These are phyloP conservation scores for Stegodyphus mimosarum DNA, from an alignment of 1,140 invertebrate genomes.

Conservation along the genomic window DNA sequence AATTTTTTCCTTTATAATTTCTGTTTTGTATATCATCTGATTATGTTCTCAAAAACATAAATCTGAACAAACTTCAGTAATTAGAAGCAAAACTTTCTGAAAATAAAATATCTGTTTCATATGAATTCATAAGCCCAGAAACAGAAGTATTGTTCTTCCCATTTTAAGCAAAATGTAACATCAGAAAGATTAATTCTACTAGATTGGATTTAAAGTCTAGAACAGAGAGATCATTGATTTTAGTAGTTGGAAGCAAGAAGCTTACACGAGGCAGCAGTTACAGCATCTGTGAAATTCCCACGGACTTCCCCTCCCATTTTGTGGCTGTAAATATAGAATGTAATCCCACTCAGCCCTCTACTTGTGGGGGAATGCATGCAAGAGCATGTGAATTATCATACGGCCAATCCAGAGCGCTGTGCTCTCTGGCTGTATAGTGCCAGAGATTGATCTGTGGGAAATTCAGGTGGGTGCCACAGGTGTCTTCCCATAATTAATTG, in stretches of 20 bases:
- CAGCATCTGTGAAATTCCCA: constrained; percentile 54
- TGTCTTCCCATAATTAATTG: constrained; percentile 56
- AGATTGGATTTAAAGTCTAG: constrained; percentile 31
- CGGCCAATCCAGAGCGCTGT: constrained; percentile 7
- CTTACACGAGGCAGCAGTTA: constrained; percentile 38
- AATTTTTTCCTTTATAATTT: too few species aligned
- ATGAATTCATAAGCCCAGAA: too few species aligned
- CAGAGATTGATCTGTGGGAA: constrained; percentile 60
- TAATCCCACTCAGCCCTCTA: constrained; percentile 6
- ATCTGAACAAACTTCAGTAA: too few species aligned
- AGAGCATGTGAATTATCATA: constrained; percentile 55
- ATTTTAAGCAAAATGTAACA: constrained; percentile 12
- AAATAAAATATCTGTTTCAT: too few species aligned
- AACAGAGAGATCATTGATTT: constrained; percentile 51
- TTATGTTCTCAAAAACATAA: too few species aligned
- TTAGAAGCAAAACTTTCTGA: too few species aligned
- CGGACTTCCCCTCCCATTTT: constrained; percentile 40
- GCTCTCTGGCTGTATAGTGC: constrained; percentile 34
- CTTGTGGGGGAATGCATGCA: constrained; percentile 41
- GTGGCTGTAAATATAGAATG: constrained; percentile 49
- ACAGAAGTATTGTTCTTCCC: neutral
- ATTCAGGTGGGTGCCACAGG: constrained; percentile 41
- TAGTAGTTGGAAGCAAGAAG: constrained; percentile 27
- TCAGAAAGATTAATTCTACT: constrained; percentile 20
- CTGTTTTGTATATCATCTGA: too few species aligned